Conservation (phyloP, 1,140 invertebrate genomes). For the Wiebesia pumilae region DNA sequence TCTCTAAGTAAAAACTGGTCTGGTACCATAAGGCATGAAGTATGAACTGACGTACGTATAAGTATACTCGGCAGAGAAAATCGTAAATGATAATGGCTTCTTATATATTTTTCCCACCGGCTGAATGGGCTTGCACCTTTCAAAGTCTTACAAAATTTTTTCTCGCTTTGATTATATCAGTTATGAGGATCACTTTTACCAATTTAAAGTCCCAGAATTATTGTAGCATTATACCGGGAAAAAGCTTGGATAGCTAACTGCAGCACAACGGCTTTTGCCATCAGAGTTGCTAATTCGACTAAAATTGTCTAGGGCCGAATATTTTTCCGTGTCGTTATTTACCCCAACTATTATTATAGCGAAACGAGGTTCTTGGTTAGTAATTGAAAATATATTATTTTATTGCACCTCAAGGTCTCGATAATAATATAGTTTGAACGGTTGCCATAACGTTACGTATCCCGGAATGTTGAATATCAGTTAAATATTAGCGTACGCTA, state of each 20-base stretch:
- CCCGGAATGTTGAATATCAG: too few relatives aligned
- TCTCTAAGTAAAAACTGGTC: background rate
- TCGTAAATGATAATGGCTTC: background rate
- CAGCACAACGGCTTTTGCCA: background rate
- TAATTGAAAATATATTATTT: too few relatives aligned
- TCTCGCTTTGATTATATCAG: background rate
- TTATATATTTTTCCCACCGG: background rate
- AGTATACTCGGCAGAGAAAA: background rate
- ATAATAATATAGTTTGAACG: too few relatives aligned
- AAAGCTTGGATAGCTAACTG: background rate
- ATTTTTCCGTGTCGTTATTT: too few relatives aligned
- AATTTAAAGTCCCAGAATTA: background rate
- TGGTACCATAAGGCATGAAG: background rate
- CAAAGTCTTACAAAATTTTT: background rate
- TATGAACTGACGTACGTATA: background rate
- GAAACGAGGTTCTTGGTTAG: too few relatives aligned
- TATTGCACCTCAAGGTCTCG: too few relatives aligned
- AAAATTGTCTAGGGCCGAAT: background rate
- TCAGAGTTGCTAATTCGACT: background rate
- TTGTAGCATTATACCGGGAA: background rate
- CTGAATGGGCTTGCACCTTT: background rate
- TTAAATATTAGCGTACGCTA: too few relatives aligned
- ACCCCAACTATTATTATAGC: too few relatives aligned
- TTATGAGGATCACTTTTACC: background rate
- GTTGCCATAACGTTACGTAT: too few relatives aligned